These are phyloP conservation scores for Parnassius orleans DNA, from an alignment of 2,888 invertebrate species.

Conservation along the genomic window DNA sequence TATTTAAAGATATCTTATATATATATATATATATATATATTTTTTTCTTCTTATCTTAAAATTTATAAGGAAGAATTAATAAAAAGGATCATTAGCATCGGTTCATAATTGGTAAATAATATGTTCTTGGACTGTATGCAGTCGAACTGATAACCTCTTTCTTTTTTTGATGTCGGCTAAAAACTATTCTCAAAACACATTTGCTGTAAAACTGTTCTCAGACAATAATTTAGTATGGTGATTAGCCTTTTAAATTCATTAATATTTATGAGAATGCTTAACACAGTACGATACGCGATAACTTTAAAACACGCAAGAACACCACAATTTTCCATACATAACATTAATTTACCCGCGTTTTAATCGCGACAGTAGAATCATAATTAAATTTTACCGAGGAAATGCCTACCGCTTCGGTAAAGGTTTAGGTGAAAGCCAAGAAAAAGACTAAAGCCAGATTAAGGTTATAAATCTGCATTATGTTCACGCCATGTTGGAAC, in stretches of 20 bases:
- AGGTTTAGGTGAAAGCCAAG: too few relatives aligned
- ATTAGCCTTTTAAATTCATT: conserved; percentile 2
- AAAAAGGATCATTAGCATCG: too few relatives aligned
- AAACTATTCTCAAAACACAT: not conserved
- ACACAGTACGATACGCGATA: not conserved
- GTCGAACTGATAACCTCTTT: too few relatives aligned
- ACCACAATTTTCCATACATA: not conserved
- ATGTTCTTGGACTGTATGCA: too few relatives aligned
- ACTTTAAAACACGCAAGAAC: not conserved
- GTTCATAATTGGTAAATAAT: too few relatives aligned
- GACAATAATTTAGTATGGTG: not conserved
- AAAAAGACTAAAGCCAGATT: too few relatives aligned
- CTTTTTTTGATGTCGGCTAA: not conserved
- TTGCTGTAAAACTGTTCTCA: not conserved
- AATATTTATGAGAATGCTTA: conserved; percentile 8
- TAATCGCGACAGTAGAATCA: not conserved
- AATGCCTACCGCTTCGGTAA: not conserved
- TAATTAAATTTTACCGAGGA: not conserved
- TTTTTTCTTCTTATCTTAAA: too few relatives aligned
- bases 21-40: too few relatives aligned
- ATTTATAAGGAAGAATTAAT: too few relatives aligned
- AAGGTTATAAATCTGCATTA: too few relatives aligned
- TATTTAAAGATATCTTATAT: too few relatives aligned
- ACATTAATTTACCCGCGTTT: not conserved
- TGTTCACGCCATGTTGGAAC: too few relatives aligned